Conservation (phyloP, 1,140 invertebrate genomes). For the Plectrocnemia conspersa region DNA sequence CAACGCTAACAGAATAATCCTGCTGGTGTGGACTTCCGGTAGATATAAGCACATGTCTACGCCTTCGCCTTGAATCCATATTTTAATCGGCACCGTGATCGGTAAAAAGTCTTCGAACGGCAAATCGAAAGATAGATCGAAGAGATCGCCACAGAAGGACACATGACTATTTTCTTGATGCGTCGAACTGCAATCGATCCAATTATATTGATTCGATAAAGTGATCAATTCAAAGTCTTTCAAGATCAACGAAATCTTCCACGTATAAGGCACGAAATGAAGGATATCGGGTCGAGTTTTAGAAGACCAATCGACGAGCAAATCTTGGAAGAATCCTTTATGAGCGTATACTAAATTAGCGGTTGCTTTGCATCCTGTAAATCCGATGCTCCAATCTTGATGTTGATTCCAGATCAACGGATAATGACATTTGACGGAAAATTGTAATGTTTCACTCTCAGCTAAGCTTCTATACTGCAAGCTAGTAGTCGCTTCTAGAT, state of each 20-base stretch:
- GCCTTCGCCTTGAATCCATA: constrained; percentile 92
- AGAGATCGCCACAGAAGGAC: constrained; percentile 87
- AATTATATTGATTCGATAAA: constrained; percentile 95
- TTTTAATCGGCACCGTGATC: constrained; percentile 76
- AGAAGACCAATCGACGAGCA: constrained; percentile 94
- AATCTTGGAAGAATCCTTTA: constrained; percentile 92
- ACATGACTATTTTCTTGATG: constrained; percentile 93
- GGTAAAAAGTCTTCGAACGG: constrained; percentile 92
- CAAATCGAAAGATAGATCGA: constrained; percentile 88
- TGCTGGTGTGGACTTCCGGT: constrained; percentile 85
- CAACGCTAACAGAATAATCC: constrained; percentile 76
- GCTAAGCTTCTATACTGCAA: constrained; percentile 86
- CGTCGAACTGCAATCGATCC: constrained; percentile 95
- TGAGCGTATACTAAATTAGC: constrained; percentile 89
- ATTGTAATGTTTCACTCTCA: constrained; percentile 92
- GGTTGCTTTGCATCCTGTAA: constrained; percentile 92
- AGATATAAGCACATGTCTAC: constrained; percentile 85
- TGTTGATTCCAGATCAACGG: constrained; percentile 92
- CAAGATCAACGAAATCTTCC: constrained; percentile 84
- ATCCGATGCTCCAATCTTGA: constrained; percentile 84
- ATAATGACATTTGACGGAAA: constrained; percentile 81
- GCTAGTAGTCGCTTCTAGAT: constrained; percentile 92
- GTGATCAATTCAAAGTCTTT: constrained; percentile 96
- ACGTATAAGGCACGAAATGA: constrained; percentile 95
- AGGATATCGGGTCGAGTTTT: constrained; percentile 86